A percentile compares a stretch with the other conserved stretches of the same genome.
Conservation (phyloP, 2,888 invertebrate genomes). For the Cyclophora albipunctata region DNA sequence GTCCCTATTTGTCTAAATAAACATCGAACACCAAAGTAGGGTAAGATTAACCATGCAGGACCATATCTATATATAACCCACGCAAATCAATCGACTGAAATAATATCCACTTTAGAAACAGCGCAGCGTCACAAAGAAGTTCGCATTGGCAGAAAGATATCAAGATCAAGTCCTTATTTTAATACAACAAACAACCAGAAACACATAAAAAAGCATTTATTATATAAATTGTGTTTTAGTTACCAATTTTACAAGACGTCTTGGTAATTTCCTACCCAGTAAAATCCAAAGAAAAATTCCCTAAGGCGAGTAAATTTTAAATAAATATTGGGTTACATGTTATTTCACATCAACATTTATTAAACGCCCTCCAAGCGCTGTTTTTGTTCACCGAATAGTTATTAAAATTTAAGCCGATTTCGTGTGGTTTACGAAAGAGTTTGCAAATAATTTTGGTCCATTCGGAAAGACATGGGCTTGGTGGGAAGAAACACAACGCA, state of each 20-base stretch:
- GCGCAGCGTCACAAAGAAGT: too few relatives aligned
- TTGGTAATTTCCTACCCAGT: constrained; percentile 2
- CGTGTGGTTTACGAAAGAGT: too few relatives aligned
- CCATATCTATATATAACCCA: neutral
- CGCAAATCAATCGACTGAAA: neutral
- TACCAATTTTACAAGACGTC: constrained; percentile 1
- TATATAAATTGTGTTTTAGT: constrained; percentile 3
- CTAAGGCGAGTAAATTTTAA: constrained; percentile 1
- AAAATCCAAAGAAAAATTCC: neutral
- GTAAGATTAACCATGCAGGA: neutral
- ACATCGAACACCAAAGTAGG: neutral
- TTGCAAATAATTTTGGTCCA: too few relatives aligned
- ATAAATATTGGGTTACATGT: too few relatives aligned
- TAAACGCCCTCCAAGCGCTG: too few relatives aligned
- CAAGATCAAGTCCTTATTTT: neutral
- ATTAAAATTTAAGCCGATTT: too few relatives aligned
- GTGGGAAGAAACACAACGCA: too few relatives aligned
- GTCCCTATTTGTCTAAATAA: too few relatives aligned
- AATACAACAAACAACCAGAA: neutral
- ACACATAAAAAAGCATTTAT: neutral
- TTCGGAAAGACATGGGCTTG: too few relatives aligned
- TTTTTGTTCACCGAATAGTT: too few relatives aligned
- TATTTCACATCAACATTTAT: too few relatives aligned
- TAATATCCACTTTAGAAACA: neutral
- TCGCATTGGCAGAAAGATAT: too few relatives aligned